A percentile compares a stretch with the other conserved stretches of the same genome.
These are phyloP conservation scores for Noctilio leporinus DNA, from an alignment of 2,113 vertebrate genomes.

Conservation along the genomic window DNA sequence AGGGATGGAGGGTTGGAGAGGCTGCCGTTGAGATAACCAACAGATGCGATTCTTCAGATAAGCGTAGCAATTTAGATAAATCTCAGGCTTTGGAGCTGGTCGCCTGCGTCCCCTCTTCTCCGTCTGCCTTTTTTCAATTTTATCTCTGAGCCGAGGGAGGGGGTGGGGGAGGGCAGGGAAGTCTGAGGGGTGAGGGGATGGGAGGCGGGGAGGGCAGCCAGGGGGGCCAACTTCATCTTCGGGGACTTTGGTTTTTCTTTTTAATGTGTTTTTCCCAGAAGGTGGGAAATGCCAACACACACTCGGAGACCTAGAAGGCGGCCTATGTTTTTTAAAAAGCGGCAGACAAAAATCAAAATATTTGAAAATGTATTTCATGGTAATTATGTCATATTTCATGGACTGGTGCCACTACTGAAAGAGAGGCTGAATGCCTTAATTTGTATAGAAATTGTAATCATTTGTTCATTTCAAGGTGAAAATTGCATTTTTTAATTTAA, in stretches of 20 bases:
- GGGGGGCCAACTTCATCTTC: conserved; percentile 86
- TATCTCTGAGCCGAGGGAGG: conserved; percentile 89
- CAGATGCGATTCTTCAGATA: conserved; percentile 97
- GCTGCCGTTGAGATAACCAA: conserved; percentile 83
- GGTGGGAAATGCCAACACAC: conserved; percentile 86
- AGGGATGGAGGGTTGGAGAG: conserved; percentile 57
- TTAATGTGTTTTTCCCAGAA: conserved; percentile 92
- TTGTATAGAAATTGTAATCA: conserved; percentile 99
- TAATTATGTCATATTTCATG: conserved; percentile 99
- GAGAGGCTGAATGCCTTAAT: conserved; percentile 99
- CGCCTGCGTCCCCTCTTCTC: conserved; percentile 73
- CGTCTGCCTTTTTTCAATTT: conserved; percentile 87
- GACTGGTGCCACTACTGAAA: conserved; percentile 96
- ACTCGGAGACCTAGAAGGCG: conserved; percentile 81
- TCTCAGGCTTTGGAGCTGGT: conserved; percentile 87
- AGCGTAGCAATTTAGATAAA: conserved; percentile 96
- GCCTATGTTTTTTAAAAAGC: conserved; percentile 94
- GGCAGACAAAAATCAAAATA: conserved; percentile 99
- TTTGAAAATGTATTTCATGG: conserved; percentile 99
- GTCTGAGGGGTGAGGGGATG: background rate
- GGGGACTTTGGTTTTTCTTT: conserved; percentile 88
- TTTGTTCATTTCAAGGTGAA: conserved; percentile 99
- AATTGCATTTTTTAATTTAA: conserved; percentile 99
- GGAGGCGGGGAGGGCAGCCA: background rate
- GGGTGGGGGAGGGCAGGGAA: conserved; percentile 46